Percentiles rank a stretch among this genome's conserved stretches.
phyloP scores from a whole-genome alignment of 2,888 invertebrate species.

The Acanthococcus lagerstroemiae region DNA sequence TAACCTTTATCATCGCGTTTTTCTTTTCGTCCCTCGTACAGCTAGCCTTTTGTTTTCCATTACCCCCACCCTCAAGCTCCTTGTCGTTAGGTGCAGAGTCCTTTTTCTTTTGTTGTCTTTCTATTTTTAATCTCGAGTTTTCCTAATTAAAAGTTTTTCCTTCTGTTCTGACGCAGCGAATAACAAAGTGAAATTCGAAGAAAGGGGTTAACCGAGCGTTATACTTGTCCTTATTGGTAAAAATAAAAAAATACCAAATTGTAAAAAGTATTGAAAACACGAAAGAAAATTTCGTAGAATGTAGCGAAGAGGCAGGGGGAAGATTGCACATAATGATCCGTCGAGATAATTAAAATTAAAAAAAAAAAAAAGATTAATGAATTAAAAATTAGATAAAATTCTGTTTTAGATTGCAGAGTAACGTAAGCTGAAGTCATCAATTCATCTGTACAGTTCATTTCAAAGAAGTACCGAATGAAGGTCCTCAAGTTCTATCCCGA shows the following conservation, averaged over 20 bases:
- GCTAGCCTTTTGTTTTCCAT: background rate
- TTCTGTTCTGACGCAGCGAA: background rate
- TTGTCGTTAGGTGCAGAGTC: background rate
- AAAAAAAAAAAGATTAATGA: no score
- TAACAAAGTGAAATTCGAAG: background rate
- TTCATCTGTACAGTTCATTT: no score
- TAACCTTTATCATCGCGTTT: slow-evolving; percentile 20
- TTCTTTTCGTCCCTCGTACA: background rate
- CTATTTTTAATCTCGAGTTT: slow-evolving; percentile 15
- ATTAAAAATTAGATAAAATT: no score
- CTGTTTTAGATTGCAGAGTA: no score
- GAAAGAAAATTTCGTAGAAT: background rate
- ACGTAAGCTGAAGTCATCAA: no score
- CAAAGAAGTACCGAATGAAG: no score
- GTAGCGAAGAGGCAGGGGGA: no score
- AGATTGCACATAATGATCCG: no score
- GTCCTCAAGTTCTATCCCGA: no score
- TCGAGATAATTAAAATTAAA: no score
- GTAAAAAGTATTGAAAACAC: background rate
- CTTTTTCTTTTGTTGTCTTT: slow-evolving; percentile 18
- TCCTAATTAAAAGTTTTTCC: slow-evolving; percentile 25
- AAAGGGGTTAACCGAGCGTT: background rate
- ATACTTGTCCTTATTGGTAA: background rate
- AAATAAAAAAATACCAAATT: background rate
- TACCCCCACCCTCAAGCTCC: background rate